Evolutionary conservation across 2,113 vertebrate species (phyloP), one percentile per base, ranked within the genome.

Genomic region (Pseudopodoces humilis): DNA sequence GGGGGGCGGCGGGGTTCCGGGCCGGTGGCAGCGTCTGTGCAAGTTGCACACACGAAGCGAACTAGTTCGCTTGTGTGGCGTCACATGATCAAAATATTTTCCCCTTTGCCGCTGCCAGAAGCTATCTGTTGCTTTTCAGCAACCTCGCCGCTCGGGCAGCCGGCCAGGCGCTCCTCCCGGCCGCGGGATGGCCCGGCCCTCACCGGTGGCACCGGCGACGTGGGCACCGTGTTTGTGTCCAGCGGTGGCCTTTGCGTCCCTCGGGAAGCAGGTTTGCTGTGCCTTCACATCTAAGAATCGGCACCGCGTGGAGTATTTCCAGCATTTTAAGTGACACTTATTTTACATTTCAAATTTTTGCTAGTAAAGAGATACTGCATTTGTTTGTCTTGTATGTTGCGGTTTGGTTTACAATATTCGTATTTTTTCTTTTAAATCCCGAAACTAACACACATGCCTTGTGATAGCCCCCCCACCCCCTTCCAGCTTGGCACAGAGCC

Each of bases 11-110:
- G 15, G 85, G 52, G 30, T n/a, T 46, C 72, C 60, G 94, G 69
- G 76, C 88, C 70, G 56, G n/a, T 89, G 92, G 76, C 84, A 18
- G 87, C 53, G 41, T 71, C 95, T 49, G 72, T 82, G 58, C 35
- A 69, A 95, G 81, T 96, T 88, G 97, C 96, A 70, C 97, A 94
- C 92, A 7, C 81, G 94, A 71, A 95, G 82, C 85, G 65, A 94
- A 64, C 75, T 68, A 76, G 96, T 97, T 96, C 90, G 88, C 92
- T 96, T 93, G 94, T 90, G 62, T 15, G 47, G 92, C 47, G 27
- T 97, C 98, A 98, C 97, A 76, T 98, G 98, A 98, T 93, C 97
- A 97, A 97, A 98, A 98, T 97, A 97, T 98, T 98, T 97, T 97
- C 52, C 96, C 97, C 94, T 95, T 94, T 22, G 87, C 92, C 88